phyloP scores from a whole-genome alignment of 2,113 vertebrate species.

The Crotalus viridis region DNA sequence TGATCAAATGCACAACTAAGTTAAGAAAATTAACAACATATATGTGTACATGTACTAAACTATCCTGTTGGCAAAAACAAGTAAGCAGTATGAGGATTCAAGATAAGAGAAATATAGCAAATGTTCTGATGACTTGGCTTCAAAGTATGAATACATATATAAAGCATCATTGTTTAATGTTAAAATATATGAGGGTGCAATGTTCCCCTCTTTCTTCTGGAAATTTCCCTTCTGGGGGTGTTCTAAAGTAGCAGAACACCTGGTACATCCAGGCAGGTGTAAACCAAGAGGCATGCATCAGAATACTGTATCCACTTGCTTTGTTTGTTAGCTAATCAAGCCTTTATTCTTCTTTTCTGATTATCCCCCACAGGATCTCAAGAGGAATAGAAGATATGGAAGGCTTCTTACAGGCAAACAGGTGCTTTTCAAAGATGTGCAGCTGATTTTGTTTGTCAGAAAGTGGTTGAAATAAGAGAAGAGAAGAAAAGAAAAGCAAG shows the following conservation, averaged over 20 bases:
- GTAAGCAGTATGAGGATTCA: background rate
- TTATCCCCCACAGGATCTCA: slow-evolving; percentile 23
- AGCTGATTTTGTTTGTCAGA: slow-evolving; percentile 19
- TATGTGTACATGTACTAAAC: background rate
- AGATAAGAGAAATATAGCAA: background rate
- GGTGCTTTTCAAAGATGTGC: background rate
- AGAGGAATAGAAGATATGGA: background rate
- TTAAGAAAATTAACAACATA: background rate
- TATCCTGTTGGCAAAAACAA: background rate
- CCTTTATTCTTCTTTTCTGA: slow-evolving; percentile 38
- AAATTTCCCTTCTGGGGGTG: background rate
- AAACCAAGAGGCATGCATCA: background rate
- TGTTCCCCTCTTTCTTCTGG: background rate
- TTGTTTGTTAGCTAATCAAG: slow-evolving; percentile 35
- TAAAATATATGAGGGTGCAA: background rate
- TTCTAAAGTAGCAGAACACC: background rate
- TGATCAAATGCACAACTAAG: background rate
- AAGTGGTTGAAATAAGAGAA: background rate
- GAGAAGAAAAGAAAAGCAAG: background rate
- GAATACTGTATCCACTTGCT: background rate
- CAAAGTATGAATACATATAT: background rate
- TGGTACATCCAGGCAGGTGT: slow-evolving; percentile 2
- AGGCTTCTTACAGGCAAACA: background rate
- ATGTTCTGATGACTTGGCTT: background rate
- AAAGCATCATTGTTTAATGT: background rate